A percentile compares a stretch with the other conserved stretches of the same genome.
Evolutionary conservation across 2,888 invertebrate genomes (phyloP).

Genomic region (Andrena fulva): DNA sequence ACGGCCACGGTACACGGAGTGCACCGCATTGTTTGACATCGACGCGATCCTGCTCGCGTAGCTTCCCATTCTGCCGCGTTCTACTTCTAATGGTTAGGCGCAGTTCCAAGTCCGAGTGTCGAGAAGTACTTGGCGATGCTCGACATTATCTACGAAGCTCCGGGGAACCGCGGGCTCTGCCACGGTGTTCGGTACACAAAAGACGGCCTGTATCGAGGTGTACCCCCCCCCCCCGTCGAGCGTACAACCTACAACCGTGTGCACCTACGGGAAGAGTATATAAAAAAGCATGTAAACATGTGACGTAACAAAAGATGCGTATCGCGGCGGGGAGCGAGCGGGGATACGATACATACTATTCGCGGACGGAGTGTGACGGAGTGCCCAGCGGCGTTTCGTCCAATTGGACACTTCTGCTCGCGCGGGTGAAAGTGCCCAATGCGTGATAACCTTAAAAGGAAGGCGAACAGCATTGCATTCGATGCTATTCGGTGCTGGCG

Average conservation of each 20-base stretch:
- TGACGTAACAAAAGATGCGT: conserved; percentile 49
- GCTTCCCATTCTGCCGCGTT: conserved; percentile 77
- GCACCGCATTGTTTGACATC: conserved; percentile 81
- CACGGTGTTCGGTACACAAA: neutral
- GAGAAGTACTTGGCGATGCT: conserved; percentile 17
- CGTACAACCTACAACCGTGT: neutral
- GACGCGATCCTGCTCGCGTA: conserved; percentile 81
- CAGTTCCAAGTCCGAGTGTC: conserved; percentile 19
- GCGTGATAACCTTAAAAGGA: conserved; percentile 26
- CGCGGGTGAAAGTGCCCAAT: conserved; percentile 3
- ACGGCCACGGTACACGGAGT: conserved; percentile 83
- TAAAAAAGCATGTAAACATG: conserved; percentile 48
- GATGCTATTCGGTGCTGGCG: neutral
- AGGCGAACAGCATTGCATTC: neutral
- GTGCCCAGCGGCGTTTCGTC: neutral
- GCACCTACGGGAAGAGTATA: conserved; percentile 3
- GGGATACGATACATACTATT: conserved; percentile 12
- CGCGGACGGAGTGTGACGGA: neutral
- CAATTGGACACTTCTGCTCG: conserved; percentile 20
- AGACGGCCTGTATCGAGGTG: neutral
- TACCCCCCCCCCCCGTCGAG: neutral
- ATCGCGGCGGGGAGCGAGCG: neutral
- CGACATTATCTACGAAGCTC: conserved; percentile 40
- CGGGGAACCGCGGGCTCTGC: conserved; percentile 5
- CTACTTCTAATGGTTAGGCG: conserved; percentile 7